A percentile compares a stretch with the other conserved stretches of the same genome.
These are phyloP conservation scores for Noctua fimbriata DNA, from an alignment of 2,888 invertebrate genomes.

Conservation along the genomic window DNA sequence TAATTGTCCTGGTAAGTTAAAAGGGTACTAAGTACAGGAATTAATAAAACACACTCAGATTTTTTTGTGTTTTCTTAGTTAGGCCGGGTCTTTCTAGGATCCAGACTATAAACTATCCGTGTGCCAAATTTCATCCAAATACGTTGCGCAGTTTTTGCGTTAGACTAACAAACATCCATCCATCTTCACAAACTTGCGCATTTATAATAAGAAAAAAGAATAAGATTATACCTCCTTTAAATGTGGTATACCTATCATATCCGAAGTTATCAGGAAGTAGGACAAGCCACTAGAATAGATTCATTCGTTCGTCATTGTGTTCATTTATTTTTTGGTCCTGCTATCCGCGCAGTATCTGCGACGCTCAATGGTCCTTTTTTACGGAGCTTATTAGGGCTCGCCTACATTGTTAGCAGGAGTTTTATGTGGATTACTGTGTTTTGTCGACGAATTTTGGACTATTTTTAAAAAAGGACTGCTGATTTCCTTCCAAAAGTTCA, in stretches of 20 bases:
- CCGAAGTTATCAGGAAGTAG: background rate
- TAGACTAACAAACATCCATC: too few relatives aligned
- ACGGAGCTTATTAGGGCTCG: background rate
- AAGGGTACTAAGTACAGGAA: too few relatives aligned
- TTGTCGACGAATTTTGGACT: background rate
- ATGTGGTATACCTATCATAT: background rate
- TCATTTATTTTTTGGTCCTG: constrained; percentile 31
- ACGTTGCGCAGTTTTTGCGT: too few relatives aligned
- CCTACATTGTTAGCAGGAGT: constrained; percentile 13
- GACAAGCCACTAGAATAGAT: constrained; percentile 1
- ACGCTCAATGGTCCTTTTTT: constrained; percentile 25
- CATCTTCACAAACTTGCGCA: too few relatives aligned
- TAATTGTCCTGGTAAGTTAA: too few relatives aligned
- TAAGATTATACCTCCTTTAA: too few relatives aligned
- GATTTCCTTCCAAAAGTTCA: background rate
- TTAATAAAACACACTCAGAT: too few relatives aligned
- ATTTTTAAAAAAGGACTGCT: background rate
- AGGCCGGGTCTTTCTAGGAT: too few relatives aligned
- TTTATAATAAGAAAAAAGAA: too few relatives aligned
- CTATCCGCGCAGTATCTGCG: background rate
- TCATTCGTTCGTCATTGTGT: background rate
- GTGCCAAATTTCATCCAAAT: too few relatives aligned
- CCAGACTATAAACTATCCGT: too few relatives aligned
- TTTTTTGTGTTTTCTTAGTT: too few relatives aligned
- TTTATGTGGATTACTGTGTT: background rate